Base-by-base conservation (phyloP, 2,797 vertebrate species). In the Muscicapa comitata region DNA sequence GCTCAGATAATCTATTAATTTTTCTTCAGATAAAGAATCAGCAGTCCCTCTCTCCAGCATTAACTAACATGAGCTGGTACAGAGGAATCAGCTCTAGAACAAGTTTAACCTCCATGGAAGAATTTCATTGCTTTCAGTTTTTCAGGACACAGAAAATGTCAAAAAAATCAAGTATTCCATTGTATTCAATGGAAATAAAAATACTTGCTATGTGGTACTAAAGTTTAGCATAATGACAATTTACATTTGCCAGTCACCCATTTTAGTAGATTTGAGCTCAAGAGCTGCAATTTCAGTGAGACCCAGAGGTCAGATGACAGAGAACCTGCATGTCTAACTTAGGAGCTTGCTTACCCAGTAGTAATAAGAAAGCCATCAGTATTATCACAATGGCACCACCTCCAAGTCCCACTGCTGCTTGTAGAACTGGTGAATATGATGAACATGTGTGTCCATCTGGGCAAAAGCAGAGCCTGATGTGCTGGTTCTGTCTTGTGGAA, bases 381-480 rank as follows among this genome's bases (percentile, higher is more conserved):
- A 53, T 25, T 51, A 79, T 38, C 6, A 4, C 67, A 73, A 33
- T 45, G 29, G 75, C 67, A 58, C 51, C 20, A 17, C n/a, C 28
- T 51, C 75, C 75, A 51, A 45, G 45, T n/a, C n/a, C 53, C 53
- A 58, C 45, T 51, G 45, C 85, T 57, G 58, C 19, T 38, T 12
- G 58, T 72, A 9, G n/a, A 65, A 4, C 23, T 73, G 67, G 13
- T 51, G 45, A 38, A 51, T 58, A 4, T 45, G n/a, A 5, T 58
- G n/a, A 1, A 50, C 85, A 87, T 3, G 51, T 66, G 21, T 17
- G 28, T 33, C 75, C 85, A 79, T 79, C 85, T 53, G 85, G 59
- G 38, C 51, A 99, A 77, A 96, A 93, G 62, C 99, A 99, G 78
- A 99, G 53, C 10, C 67, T 84, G 59, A 99, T 85, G 0, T 78